Base-by-base conservation (phyloP, 2,113 vertebrate species). In the Blennius ocellaris region DNA sequence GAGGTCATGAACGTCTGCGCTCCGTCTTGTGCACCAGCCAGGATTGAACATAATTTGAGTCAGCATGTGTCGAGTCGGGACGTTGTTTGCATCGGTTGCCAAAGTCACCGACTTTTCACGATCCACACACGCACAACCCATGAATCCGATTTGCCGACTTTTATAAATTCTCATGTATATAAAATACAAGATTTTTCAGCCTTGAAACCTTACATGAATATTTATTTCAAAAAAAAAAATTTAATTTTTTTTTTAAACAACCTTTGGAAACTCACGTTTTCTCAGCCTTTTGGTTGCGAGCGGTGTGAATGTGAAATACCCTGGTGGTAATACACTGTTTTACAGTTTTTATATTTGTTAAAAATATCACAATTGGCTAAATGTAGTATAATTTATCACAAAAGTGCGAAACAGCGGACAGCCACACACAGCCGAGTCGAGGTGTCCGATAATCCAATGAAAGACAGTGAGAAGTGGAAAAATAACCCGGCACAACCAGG, bases 371-470 rank as follows among this genome's bases (percentile, higher is more conserved):
- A 36, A 12, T 21, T 17, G 12, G 65, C 6, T 1, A 8, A 48
- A 64, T 53, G 61, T 40, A 36, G 8, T 66, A 10, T 53, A 41
- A 60, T 44, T 68, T 71, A 45, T 56, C 61, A 71, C 37, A 51
- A 49, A 49, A 48, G 39, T 16, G 40, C 64, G 49, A 53, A 52
- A 41, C 37, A 61, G n/a, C 75, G 62, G 50, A 57, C 36, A 51
- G 40, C 53, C 48, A 68, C 41, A 9, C 17, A 15, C 14, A 41
- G 39, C 8, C 17, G 50, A 61, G 62, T 41, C 57, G 15, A 73
- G 17, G 41, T 11, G 59, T 65, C 44, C 66, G 64, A 70, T 81
- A 59, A 78, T 63, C 53, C 52, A 12, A 41, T 36, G 63, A 37
- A 40, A 73, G 48, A 63, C 44, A 43, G 17, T 59, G 44, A 53